Base-by-base conservation (phyloP, 2,888 invertebrate genomes). In the Chrysodeixis includens region DNA sequence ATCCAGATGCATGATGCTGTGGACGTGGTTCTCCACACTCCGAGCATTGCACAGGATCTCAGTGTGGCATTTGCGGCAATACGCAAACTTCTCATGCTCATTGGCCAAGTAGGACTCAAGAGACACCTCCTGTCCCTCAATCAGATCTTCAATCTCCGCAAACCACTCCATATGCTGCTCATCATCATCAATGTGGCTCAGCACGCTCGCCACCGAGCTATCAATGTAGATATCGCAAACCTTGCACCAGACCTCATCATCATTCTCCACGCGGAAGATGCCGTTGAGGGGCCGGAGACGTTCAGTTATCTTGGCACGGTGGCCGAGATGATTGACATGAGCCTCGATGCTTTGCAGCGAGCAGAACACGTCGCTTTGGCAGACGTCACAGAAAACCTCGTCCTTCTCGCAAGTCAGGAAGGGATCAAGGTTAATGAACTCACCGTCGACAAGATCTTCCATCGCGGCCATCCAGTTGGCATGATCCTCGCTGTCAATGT, bases 211-310 rank as follows among this genome's bases (percentile, higher is more conserved):
- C 0, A 87, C 83, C 2, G 85, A 85, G 56, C 90, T 90, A 0
- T 87, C 86, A 35, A 91, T 79, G 66, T 86, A 89, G 0, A 61
- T 74, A 62, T 91, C 83, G 66, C 91, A 92, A 0, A 91, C 76
- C 83, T 91, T 91, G 77, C 91, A 91, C 89, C 90, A 91, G 3
- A 89, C 83, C 58, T 89, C 86, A 32, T 88, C 86, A 32, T 83
- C 79, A 26, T 87, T 86, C 0, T 84, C 86, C 0, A 85, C 83
- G 16, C 83, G 65, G 68, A 91, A 91, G 66, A 92, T 86, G 6
- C 88, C 91, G 49, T 91, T 90, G 0, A 87, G 66, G 0, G 90
- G 89, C 78, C 89, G 90, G 8, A 92, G 70, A 3, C 82, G 86
- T n/a, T 88, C 86, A 1, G 87, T 84, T 6, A 91, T 83, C 18